Base-by-base conservation (phyloP, 2,797 vertebrate genomes). In the Gymnopithys bicolor region DNA sequence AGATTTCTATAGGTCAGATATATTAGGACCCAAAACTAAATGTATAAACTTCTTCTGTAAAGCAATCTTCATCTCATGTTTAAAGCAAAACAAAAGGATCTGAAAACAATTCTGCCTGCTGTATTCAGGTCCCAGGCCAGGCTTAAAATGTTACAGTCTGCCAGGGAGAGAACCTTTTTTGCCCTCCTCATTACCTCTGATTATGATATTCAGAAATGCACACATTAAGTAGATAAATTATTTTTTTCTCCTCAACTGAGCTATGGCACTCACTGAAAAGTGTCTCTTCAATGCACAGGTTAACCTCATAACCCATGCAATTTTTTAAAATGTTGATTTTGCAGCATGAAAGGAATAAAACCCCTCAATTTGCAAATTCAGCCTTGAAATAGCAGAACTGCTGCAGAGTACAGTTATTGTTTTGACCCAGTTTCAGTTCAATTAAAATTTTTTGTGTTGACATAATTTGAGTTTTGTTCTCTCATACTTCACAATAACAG, bases 151-250 rank as follows among this genome's bases (percentile, higher is more conserved):
- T 24, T 87, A 28, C 14, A 37, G 24, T 25, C 6, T 2, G 7
- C 2, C 17, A 8, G 8, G 9, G 16, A 59, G 37, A 23, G 53
- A 12, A 0, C 1, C 4, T 37, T 8, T 9, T 23, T 32, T 46
- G 13, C 4, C 9, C 7, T 68, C 10, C 8, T 48, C 3, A 17
- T 66, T 62, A 17, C 10, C 22, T 62, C 25, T 28, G 33, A 74
- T 90, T 81, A 52, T 82, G n/a, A 23, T 69, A 46, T 75, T 84
- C 24, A 74, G 16, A 86, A 77, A 52, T 45, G 7, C 2, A 13
- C 4, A 46, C 9, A 23, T 58, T 45, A 67, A 82, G 67, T 25
- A 60, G 33, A 43, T 30, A 19, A 8, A 14, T 21, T 14, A 0
- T 1, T 7, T 73, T 64, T 41, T 41, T 53, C 18, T 46, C 19